Base-by-base conservation (phyloP, 2,797 vertebrate species). In the Rachycentron canadum region DNA sequence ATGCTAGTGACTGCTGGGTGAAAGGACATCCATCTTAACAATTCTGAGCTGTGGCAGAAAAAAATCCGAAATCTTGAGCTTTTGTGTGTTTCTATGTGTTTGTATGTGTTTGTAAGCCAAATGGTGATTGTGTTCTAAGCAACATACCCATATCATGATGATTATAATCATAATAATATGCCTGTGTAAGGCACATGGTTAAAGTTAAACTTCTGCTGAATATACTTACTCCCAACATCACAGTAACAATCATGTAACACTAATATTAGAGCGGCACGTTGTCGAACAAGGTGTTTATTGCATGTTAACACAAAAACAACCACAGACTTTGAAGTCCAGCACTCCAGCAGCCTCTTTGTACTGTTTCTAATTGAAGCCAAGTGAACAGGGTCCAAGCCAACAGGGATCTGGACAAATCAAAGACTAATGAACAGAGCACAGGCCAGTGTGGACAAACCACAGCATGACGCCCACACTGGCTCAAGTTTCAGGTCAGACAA, bases 341-440 rank as follows among this genome's bases (percentile, higher is more conserved):
- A 73, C 50, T 67, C 73, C 72, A 34, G 41, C 60, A 69, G 64
- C 66, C 17, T 66, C 63, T 74, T 57, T 83, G 73, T 45, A 76
- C 53, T 28, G 34, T 69, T 71, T 69, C 50, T 73, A 78, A 79
- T 40, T 83, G 82, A 86, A 81, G 78, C 59, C 67, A 84, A 76
- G 53, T 66, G 52, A 76, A 77, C 68, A 43, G 69, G 74, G 68
- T 69, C 67, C 34, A 56, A 57, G 53, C 47, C 76, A 63, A 43
- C 64, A 38, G 83, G 69, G 64, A 76, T 45, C 47, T 52, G 52
- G 34, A 67, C 79, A 76, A 78, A 86, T 76, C 78, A 80, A 63
- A 84, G 43, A 61, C 73, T 84, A 84, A 89, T 87, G 64, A 87
- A 75, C 69, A 53, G 65, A 85, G 60, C 71, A 47, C 25, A 74